Conservation (phyloP, 1,140 invertebrate genomes). For the Halyomorpha halys region DNA sequence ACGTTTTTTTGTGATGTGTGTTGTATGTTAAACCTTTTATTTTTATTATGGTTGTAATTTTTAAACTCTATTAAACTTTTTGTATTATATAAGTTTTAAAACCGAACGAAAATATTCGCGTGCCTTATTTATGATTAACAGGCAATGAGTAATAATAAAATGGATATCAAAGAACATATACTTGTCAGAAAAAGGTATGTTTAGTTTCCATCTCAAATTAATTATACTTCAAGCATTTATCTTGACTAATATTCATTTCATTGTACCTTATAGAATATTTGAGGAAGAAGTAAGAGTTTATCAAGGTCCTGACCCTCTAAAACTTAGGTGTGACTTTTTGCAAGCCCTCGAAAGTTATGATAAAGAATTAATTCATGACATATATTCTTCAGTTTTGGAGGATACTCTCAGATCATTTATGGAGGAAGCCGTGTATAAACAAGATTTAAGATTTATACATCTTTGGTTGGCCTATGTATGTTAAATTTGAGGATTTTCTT, state of each 20-base stretch:
- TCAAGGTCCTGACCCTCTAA: constrained; percentile 12
- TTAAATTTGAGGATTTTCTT: neutral
- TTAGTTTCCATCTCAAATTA: neutral
- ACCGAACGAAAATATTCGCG: no score
- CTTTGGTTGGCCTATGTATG: constrained; percentile 10
- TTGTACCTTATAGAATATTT: neutral
- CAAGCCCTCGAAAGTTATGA: neutral
- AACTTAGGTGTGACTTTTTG: constrained; percentile 5
- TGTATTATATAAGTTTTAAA: no score
- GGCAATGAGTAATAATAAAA: neutral
- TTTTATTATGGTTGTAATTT: no score
- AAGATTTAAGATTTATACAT: constrained; percentile 14
- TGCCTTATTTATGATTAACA: no score
- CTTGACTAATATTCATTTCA: neutral
- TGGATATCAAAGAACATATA: constrained; percentile 13
- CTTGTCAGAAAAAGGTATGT: constrained; percentile 3
- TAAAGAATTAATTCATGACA: neutral
- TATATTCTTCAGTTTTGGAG: constrained; percentile 5
- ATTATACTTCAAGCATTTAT: neutral
- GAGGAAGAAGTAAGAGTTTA: neutral
- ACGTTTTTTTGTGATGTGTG: no score
- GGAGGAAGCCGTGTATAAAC: neutral
- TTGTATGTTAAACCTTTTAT: no score
- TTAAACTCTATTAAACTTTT: no score
- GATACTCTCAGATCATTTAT: constrained; percentile 6